Conservation (phyloP, 2,113 vertebrate genomes). For the Antennarius striatus region DNA sequence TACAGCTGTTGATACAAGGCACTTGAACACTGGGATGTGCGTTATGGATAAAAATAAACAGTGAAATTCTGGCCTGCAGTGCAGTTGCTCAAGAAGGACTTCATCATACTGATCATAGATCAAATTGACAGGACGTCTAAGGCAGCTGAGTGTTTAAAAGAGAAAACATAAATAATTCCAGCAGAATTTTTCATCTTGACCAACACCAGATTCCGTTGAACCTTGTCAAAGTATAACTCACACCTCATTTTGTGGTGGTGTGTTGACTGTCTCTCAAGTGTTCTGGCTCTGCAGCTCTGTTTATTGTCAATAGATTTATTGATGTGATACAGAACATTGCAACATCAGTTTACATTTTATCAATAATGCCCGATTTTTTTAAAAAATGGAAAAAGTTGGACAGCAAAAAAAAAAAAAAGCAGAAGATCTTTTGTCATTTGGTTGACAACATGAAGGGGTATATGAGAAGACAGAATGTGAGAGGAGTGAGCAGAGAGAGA, state of each 20-base stretch:
- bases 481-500: no score
- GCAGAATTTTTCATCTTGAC: constrained; percentile 38
- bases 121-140: constrained; percentile 47
- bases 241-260: constrained; percentile 2
- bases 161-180: constrained; percentile 52
- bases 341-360: constrained; percentile 62
- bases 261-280: constrained; percentile 7
- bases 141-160: constrained; percentile 41
- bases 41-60: constrained; percentile 40
- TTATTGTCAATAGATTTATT: constrained; percentile 59
- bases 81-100: constrained; percentile 31
- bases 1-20: constrained; percentile 23
- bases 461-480: no score
- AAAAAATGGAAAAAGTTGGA: constrained; percentile 60
- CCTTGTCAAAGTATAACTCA: constrained; percentile 43
- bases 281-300: constrained; percentile 36
- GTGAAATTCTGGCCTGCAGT: constrained; percentile 13
- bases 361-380: constrained; percentile 59
- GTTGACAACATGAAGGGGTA: no score
- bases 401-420: neutral
- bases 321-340: constrained; percentile 65
- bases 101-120: constrained; percentile 46
- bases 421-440: no score
- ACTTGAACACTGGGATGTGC: constrained; percentile 40
- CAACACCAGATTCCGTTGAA: constrained; percentile 41